A percentile compares a stretch with the other conserved stretches of the same genome.
Conservation (phyloP, 1,140 invertebrate genomes). For the Lethocerus indicus region DNA sequence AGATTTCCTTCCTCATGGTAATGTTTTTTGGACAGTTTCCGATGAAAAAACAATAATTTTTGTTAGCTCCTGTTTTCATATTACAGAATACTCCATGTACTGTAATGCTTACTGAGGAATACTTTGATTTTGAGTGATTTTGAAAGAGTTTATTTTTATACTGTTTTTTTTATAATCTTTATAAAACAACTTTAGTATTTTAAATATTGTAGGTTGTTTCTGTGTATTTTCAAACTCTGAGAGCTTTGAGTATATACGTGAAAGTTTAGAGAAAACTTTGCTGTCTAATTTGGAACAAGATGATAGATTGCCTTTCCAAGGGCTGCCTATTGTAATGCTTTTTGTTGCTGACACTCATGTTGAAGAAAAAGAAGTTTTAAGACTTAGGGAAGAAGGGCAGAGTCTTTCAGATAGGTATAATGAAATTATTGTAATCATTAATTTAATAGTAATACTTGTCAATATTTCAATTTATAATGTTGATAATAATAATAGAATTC, state of each 20-base stretch:
- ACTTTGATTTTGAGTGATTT: no score
- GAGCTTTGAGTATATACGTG: conserved; percentile 80
- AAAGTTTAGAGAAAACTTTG: conserved; percentile 80
- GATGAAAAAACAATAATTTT: no score
- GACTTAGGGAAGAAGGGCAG: conserved; percentile 75
- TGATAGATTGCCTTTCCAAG: conserved; percentile 68
- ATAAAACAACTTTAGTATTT: no score
- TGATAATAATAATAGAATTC: no score
- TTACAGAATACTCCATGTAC: no score
- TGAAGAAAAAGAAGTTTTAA: conserved; percentile 63
- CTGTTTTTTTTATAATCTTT: no score
- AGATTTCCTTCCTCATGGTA: conserved; percentile 60
- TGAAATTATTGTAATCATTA: conserved; percentile 1
- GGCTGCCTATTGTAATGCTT: conserved; percentile 76
- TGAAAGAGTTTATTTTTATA: no score
- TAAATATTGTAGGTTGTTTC: conserved; percentile 45
- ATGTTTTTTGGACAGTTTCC: conserved; percentile 16
- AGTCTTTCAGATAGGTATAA: conserved; percentile 69
- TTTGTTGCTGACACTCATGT: conserved; percentile 71
- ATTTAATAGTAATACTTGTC: not conserved
- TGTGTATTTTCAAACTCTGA: conserved; percentile 83
- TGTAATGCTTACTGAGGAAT: no score
- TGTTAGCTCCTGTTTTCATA: no score
- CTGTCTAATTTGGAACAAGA: conserved; percentile 81
- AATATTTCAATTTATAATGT: not conserved